Evolutionary conservation across 2,888 invertebrate genomes (phyloP), one percentile per base, ranked within the genome.

Genomic region (Nephrotoma guestfalica): DNA sequence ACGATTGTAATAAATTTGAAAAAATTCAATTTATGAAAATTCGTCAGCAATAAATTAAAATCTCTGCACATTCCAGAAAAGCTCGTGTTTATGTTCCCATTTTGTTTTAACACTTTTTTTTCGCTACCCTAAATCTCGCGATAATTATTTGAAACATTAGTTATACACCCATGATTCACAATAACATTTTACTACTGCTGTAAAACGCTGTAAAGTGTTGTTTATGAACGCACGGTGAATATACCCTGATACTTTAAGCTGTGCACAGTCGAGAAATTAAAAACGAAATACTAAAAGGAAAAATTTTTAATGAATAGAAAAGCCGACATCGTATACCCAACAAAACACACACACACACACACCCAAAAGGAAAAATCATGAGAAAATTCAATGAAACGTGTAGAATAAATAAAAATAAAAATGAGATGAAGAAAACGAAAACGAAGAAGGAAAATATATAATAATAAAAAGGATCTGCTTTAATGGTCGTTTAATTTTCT

Each of bases 401-500:
- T 71, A 30, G 2, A 51, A 4, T 5, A 71, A 7, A 71, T 7
- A 30, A 71, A 9, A 71, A 57, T 57, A 57, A 57, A 57, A 51
- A 18, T 30, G 30, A 30, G 30, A 30, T 30, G 30, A 57, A 15
- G 51, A 15, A 15, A 11, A 47, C 9, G 9, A 47, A 7, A 13
- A 11, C 5, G 51, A 51, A 5, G 51, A 51, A 51, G 5, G 15
- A 51, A 51, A 71, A 71, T 71, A 30, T 30, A 15, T 30, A 71
- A 71, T 30, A 71, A 71, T 71, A 84, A 84, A 84, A 84, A 84
- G 42, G 84, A 84, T 84, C 84, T 84, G 42, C 42, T 84, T 84
- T 84, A 84, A 84, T 84, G 84, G 84, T 84, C 84, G 84, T 84
- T 84, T 84, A 84, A 84, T 84, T 84, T 84, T 84, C 84, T 84